These are phyloP conservation scores for Xiphophorus maculatus DNA, from an alignment of 2,113 vertebrate species.

Conservation along the genomic window DNA sequence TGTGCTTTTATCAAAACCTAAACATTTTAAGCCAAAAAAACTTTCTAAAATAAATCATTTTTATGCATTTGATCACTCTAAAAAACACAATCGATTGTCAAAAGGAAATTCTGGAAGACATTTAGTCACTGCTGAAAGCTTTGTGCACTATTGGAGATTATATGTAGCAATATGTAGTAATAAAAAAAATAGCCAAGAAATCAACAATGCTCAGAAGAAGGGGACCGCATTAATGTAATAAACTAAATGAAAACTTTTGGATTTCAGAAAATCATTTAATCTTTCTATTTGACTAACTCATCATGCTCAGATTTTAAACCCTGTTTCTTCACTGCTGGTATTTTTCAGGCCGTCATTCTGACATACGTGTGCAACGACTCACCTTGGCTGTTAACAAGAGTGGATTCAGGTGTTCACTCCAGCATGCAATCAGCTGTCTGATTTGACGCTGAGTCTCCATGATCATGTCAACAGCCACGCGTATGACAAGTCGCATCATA, in stretches of 20 bases:
- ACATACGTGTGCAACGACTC: conserved; percentile 47
- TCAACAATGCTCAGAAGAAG: neutral
- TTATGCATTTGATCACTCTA: neutral
- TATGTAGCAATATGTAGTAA: too few relatives aligned
- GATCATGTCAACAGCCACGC: conserved; percentile 58
- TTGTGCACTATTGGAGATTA: too few relatives aligned
- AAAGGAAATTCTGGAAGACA: neutral
- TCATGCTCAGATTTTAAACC: conserved; percentile 13
- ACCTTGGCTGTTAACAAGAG: conserved; percentile 52
- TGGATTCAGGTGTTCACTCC: conserved; percentile 62
- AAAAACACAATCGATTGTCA: neutral
- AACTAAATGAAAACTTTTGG: conserved; percentile 25
- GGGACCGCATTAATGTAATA: neutral
- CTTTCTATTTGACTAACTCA: conserved; percentile 2
- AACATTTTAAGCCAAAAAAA: too few relatives aligned
- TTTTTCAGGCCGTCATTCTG: conserved; percentile 35
- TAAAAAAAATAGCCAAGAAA: too few relatives aligned
- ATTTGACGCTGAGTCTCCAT: conserved; percentile 60
- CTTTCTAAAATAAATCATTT: too few relatives aligned
- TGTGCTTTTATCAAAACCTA: too few relatives aligned
- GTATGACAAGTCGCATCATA: conserved; percentile 54
- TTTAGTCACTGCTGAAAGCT: neutral
- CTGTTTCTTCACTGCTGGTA: conserved; percentile 34
- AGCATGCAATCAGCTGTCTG: conserved; percentile 64
- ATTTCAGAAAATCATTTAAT: conserved; percentile 36